Evolutionary conservation across 2,113 vertebrate species (phyloP), one percentile per base, ranked within the genome.

Genomic region (Seriola quinqueradiata): DNA sequence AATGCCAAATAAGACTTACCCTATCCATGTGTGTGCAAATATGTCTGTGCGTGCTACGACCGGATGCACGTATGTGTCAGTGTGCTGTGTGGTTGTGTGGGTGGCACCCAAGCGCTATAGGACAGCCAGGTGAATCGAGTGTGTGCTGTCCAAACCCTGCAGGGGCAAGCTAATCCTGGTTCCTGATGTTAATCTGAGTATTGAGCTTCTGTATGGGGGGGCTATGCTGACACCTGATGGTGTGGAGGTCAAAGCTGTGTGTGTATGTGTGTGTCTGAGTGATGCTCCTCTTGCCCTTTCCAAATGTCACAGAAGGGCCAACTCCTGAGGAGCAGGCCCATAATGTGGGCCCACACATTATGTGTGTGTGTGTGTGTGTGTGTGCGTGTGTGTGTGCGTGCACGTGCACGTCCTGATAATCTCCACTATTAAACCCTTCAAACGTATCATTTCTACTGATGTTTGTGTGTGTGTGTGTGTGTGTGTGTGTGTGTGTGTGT

Each of bases 221-320:
- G 84, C 3, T 59, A 58, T 77, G 80, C 83, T 89, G 89, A 90
- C 89, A 90, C 89, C 92, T 90, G 89, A 87, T 83, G 87, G 85
- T 76, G 82, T 90, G 81, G 91, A 92, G 93, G 92, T 92, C 93
- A 94, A 87, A 88, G 82, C 70, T 23, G 72, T 70, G 77, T 57
- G 61, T 82, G 63, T 54, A 9, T 61, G 48, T 54, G 16, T 66
- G 25, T 68, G 75, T 73, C 54, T 76, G 88, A 77, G 82, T 78
- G 84, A 85, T 85, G 77, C 84, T 81, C 82, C 90, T 66, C 83
- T 68, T 92, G 91, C 91, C 92, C 94, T 95, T 94, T 94, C 71
- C 76, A 95, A 95, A 95, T 94, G 93, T 95, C 93, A 94, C 84
- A 86, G 69, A 92, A 90, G 87, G 90, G 87, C 90, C 90, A 85